Conservation (phyloP, 2,888 invertebrate genomes). For the Pseudococcus longispinus region DNA sequence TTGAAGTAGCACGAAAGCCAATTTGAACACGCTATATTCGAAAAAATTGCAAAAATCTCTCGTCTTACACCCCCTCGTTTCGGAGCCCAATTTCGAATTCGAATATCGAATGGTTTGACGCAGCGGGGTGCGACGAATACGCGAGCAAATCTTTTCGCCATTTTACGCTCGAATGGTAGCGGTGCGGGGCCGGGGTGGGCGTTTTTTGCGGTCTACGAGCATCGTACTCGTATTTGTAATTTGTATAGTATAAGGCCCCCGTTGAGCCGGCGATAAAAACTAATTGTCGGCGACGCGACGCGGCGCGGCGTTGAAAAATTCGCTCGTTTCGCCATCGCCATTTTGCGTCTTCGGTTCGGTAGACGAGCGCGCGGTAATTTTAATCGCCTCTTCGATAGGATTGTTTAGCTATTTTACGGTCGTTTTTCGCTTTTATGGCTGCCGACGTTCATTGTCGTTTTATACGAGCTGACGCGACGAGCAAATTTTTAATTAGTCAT, state of each 20-base stretch:
- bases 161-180: no score
- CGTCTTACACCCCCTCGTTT: no score
- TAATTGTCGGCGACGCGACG: neutral
- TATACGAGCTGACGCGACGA: neutral
- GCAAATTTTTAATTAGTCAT: constrained; percentile 24
- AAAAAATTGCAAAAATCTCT: no score
- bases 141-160: neutral
- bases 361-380: constrained; percentile 6
- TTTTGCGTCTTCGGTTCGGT: neutral
- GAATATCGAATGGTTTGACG: no score
- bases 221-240: no score
- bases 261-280: neutral
- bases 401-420: neutral
- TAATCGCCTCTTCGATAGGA: constrained; percentile 20
- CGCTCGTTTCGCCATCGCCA: neutral
- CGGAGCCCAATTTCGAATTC: no score
- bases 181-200: neutral
- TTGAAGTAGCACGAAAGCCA: no score
- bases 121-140: neutral
- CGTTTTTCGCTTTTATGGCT: constrained; percentile 4
- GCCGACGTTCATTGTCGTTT: neutral
- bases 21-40: no score
- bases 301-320: neutral
- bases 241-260: neutral
- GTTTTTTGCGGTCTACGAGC: neutral